phyloP scores from a whole-genome alignment of 2,797 vertebrate species.

The Megalops cyprinoides region DNA sequence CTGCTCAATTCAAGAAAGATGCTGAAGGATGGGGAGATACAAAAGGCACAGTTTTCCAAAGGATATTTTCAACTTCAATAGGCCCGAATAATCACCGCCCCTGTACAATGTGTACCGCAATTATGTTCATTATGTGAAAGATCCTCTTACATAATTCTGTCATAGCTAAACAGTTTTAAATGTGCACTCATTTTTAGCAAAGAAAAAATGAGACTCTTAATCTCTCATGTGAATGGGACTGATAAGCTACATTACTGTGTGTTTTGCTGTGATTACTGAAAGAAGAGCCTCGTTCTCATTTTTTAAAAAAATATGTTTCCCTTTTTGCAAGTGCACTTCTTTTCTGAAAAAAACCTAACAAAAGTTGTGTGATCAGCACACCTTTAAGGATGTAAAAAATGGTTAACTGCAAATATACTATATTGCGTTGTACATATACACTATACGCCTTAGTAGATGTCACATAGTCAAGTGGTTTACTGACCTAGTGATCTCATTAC shows the following conservation, averaged over 20 bases:
- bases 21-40: constrained; percentile 8
- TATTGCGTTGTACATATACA: no score
- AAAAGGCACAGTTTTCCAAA: constrained; percentile 26
- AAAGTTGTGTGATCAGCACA: no score
- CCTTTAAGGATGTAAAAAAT: no score
- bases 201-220: neutral
- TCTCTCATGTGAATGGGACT: constrained; percentile 26
- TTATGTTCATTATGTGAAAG: constrained; percentile 25
- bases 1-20: constrained; percentile 13
- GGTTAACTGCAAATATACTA: no score
- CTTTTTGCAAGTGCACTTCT: no score
- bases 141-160: constrained; percentile 8
- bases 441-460: no score
- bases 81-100: constrained; percentile 17
- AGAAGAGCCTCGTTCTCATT: neutral
- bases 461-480: neutral
- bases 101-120: constrained; percentile 18
- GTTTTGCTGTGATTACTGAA: neutral
- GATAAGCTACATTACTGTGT: neutral
- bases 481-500: neutral
- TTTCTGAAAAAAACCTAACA: neutral
- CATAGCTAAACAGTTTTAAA: neutral
- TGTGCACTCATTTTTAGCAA: neutral
- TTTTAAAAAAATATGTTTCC: neutral
- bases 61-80: constrained; percentile 23